Base-by-base conservation (phyloP, 2,797 vertebrate species). In the Hirundo rustica region DNA sequence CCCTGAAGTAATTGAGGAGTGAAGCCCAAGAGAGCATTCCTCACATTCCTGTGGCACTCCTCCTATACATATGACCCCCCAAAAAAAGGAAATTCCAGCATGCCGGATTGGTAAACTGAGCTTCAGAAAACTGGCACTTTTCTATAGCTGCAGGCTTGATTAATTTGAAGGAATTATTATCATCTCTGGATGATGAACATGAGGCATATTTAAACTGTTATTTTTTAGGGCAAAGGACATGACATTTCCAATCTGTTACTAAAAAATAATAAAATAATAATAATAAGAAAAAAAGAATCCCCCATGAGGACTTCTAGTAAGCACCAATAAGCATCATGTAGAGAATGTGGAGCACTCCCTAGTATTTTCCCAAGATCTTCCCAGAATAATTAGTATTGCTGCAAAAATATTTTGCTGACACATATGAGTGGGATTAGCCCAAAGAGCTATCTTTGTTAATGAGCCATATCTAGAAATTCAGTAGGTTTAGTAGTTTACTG, bases 11-110 rank as follows among this genome's bases (percentile, higher is more conserved):
- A 72, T 58, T 18, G 89, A 88, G 89, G 77, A 95, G 71, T 11
- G 4, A 55, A 83, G 72, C 92, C 93, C 79, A 84, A 88, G 55
- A 85, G 42, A 94, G 76, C 92, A 96, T 96, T 95, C 92, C 70
- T 85, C 2, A 23, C 92, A 91, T 96, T 97, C 92, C 82, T 97
- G 93, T 3, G 76, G 87, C 87, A 84, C 79, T 95, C 7, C 6
- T 75, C 34, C 23, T 89, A 53, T 55, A 48, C 62, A 40, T 85
- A 72, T 81, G 44, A 65, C 93, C 83, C 85, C 79, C n/a, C 48
- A 38, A 85, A 89, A 95, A 65, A 68, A 66, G 75, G 70, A 76
- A 92, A 95, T 89, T 74, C 58, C 53, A 57, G 65, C 51, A 26
- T 58, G 80, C 47, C 0, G 2, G 58, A 25, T 78, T 75, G 82